A percentile compares a stretch with the other conserved stretches of the same genome.
phyloP scores from a whole-genome alignment of 2,797 vertebrate species.

The Lagothrix lagotricha region DNA sequence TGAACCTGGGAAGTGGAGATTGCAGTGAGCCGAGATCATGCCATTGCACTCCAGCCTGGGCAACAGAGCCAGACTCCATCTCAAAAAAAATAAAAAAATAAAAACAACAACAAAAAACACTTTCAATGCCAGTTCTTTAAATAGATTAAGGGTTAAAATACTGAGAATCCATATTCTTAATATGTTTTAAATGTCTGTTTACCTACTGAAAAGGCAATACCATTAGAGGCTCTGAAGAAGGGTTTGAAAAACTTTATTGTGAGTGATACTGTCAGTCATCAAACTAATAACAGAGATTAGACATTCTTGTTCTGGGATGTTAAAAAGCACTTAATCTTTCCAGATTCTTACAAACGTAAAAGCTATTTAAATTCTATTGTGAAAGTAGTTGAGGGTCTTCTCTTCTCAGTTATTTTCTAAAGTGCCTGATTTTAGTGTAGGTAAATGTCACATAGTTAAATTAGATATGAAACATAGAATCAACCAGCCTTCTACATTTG shows the following conservation, averaged over 20 bases:
- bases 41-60: too few relatives aligned
- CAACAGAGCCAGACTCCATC: too few relatives aligned
- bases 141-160: neutral
- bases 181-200: neutral
- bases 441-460: neutral
- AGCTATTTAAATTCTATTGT: neutral
- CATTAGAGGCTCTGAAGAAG: neutral
- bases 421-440: neutral
- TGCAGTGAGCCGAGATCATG: too few relatives aligned
- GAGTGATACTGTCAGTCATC: neutral
- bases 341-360: neutral
- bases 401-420: slow-evolving; percentile 2
- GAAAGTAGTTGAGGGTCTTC: neutral
- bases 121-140: neutral
- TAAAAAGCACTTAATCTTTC: neutral
- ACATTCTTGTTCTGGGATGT: neutral
- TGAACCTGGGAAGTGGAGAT: too few relatives aligned
- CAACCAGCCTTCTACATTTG: neutral
- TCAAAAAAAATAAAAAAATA: too few relatives aligned
- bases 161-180: neutral
- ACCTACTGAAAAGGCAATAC: neutral
- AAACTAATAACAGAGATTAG: neutral
- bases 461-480: neutral
- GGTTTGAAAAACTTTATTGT: neutral
- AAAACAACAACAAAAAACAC: neutral